Evolutionary conservation across 2,888 invertebrate species (phyloP).

Genomic region (Epicampocera succincta): DNA sequence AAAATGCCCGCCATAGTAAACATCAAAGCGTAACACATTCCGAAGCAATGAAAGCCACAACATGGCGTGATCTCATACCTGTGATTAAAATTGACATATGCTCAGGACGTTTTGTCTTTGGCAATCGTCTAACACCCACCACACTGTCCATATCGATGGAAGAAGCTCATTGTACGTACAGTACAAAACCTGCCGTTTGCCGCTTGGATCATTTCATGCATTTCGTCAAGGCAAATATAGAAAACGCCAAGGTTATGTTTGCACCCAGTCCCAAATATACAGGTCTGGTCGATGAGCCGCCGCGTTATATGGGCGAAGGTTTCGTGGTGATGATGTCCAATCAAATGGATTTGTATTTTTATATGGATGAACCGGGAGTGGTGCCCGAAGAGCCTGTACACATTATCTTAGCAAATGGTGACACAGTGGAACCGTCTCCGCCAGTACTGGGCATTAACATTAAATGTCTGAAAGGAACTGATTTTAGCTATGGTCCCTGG

Average conservation of each 20-base stretch:
- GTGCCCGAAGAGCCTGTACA: conserved; percentile 96
- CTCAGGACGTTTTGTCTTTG: conserved; percentile 95
- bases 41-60: conserved; percentile 92
- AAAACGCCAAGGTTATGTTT: conserved; percentile 96
- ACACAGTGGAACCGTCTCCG: conserved; percentile 94
- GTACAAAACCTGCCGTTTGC: conserved; percentile 96
- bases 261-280: conserved; percentile 98
- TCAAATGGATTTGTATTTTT: conserved; percentile 96
- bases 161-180: conserved; percentile 96
- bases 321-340: conserved; percentile 98
- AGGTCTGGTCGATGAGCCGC: conserved; percentile 96
- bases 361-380: conserved; percentile 96
- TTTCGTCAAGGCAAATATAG: conserved; percentile 95
- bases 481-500: conserved; percentile 99
- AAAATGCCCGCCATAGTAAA: conserved; percentile 84
- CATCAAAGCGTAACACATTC: conserved; percentile 84
- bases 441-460: conserved; percentile 98
- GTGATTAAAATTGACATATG: conserved; percentile 97
- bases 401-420: conserved; percentile 94
- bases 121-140: conserved; percentile 96
- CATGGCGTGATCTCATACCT: conserved; percentile 97
- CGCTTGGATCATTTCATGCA: conserved; percentile 97
- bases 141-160: conserved; percentile 95
- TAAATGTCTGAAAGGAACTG: conserved; percentile 95
- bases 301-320: conserved; percentile 98